phyloP scores from a whole-genome alignment of 2,797 vertebrate genomes.

The Staurois parvus region DNA sequence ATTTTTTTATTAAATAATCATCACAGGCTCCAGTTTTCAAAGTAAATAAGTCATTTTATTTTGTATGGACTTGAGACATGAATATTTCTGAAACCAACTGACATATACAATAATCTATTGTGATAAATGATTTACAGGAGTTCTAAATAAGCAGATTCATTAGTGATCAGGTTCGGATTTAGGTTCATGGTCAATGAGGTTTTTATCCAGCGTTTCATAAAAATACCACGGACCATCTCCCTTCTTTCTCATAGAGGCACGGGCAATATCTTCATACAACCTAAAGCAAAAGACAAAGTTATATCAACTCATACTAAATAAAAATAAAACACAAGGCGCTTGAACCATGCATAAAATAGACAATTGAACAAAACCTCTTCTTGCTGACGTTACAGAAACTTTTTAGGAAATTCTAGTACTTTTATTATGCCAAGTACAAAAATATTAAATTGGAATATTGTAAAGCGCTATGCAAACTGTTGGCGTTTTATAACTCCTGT shows the following conservation, averaged over 20 bases:
- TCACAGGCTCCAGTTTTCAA: background rate
- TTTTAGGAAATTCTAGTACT: too few relatives aligned
- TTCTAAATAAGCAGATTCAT: slow-evolving; percentile 49
- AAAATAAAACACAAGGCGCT: background rate
- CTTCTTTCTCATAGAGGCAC: slow-evolving; percentile 83
- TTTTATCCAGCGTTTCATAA: slow-evolving; percentile 77
- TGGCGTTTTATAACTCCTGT: too few relatives aligned
- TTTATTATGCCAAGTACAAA: too few relatives aligned
- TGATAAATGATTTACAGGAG: slow-evolving; percentile 20
- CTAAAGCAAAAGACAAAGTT: slow-evolving; percentile 70
- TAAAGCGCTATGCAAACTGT: too few relatives aligned
- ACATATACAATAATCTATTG: slow-evolving; percentile 51
- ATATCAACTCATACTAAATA: background rate
- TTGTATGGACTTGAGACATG: background rate
- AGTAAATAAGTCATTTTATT: background rate
- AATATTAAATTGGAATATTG: too few relatives aligned
- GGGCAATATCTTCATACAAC: slow-evolving; percentile 78
- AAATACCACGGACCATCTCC: slow-evolving; percentile 95
- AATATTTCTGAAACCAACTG: background rate
- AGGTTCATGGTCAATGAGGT: slow-evolving; percentile 77
- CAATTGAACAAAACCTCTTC: too few relatives aligned
- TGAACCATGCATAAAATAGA: too few relatives aligned
- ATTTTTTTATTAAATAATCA: background rate
- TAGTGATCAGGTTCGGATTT: slow-evolving; percentile 89
- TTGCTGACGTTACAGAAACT: too few relatives aligned